Evolutionary conservation across 2,888 invertebrate genomes (phyloP), one percentile per base, ranked within the genome.

Genomic region (Entomobrya proxima): DNA sequence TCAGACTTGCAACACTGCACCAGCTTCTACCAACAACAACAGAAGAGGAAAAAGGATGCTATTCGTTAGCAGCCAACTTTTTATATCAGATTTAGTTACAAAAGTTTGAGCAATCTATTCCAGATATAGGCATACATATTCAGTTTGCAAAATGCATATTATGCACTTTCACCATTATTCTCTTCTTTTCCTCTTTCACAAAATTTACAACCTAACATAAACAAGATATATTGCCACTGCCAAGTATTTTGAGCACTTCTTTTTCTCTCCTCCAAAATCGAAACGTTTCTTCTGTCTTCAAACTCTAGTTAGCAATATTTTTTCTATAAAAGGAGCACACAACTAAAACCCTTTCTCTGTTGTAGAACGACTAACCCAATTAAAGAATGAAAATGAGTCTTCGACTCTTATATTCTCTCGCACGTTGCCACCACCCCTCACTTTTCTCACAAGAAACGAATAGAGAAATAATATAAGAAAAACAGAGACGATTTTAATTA

Each of bases 401-500:
- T 67, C 2, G n/a, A 27, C 32, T n/a, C n/a, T n/a, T n/a, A n/a
- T n/a, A n/a, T n/a, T n/a, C 35, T 27, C 44, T 15, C 5, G 24
- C 47, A 27, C 44, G 6, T n/a, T 24, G 6, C 44, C 15, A 6
- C 11, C 30, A n/a, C n/a, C n/a, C n/a, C n/a, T n/a, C n/a, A n/a
- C n/a, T n/a, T n/a, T n/a, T n/a, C n/a, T 30, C 58, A 24, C 58
- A 7, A 40, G 30, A 27, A 27, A 47, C 35, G 47, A 52, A 52
- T 50, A 5, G 50, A 50, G 0, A 13, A n/a, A 55, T 1, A 13
- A 55, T n/a, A 77, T 24, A 58, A 58, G 77, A 30, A 78, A 44
- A 52, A 30, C 32, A 37, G n/a, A n/a, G 75, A 77, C 18, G 58
- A 27, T 77, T 77, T 72, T 77, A 77, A 77, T 77, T 77, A 77